These are phyloP conservation scores for Turritopsis rubra DNA, from an alignment of 30 jellyfish, hydroid and myxozoan species.

Conservation along the genomic window DNA sequence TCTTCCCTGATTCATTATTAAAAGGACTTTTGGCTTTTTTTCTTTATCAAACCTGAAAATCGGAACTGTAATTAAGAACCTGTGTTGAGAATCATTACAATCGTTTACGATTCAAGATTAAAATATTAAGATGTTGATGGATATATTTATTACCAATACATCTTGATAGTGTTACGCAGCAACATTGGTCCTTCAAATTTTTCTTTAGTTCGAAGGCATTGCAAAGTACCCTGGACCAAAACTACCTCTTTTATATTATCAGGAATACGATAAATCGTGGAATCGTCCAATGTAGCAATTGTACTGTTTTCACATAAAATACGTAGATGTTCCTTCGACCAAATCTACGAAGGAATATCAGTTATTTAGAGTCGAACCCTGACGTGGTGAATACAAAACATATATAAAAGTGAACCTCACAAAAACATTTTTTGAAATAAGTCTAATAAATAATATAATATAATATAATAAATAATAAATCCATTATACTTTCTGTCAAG, in stretches of 20 bases:
- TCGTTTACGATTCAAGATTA: no score
- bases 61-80: background rate
- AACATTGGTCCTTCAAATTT: constrained; percentile 57
- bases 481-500: no score
- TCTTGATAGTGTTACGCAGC: constrained; percentile 52
- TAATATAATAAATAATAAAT: no score
- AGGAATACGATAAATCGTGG: constrained; percentile 23
- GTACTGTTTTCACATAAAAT: constrained; percentile 82
- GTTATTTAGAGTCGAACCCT: background rate
- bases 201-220: constrained; percentile 48
- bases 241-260: constrained; percentile 48
- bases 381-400: no score
- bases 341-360: constrained; percentile 28
- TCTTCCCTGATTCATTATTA: background rate
- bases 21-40: background rate
- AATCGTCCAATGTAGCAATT: constrained; percentile 49
- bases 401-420: no score
- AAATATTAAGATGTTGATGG: no score
- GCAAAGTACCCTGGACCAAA: constrained; percentile 50
- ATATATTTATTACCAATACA: constrained; percentile 42
- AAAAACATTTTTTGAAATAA: no score
- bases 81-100: no score
- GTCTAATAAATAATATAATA: no score
- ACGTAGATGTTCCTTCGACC: constrained; percentile 70
- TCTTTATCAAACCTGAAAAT: background rate